Base-by-base conservation (phyloP, 2,797 vertebrate species). In the Merluccius polli region DNA sequence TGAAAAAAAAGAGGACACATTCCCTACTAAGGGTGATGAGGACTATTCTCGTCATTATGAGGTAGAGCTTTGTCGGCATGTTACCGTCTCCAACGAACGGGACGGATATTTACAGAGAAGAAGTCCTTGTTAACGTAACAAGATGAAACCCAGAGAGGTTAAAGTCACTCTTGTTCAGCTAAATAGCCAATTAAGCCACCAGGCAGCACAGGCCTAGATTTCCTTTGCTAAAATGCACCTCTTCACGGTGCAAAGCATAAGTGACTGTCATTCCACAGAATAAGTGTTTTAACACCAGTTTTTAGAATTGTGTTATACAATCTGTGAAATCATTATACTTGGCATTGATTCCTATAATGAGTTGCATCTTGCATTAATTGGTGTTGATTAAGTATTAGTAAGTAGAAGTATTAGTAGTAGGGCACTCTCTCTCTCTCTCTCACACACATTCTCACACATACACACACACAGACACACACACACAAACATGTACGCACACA, bases 191-290 rank as follows among this genome's bases (percentile, higher is more conserved):
- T 87, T 81, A 88, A 71, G 52, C 65, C 74, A 75, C 76, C 27
- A 1, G 13, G 63, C 63, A 16, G 63, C 63, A 44, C 78, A 72
- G 32, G 71, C 70, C 44, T 77, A 48, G 80, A 81, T 77, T 78
- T 33, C 32, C 63, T 52, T 79, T 79, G 85, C 87, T 87, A 85
- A 86, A 88, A 83, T 84, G 65, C 24, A 87, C 81, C 78, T 79
- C 74, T 81, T 82, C 73, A 71, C 36, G 79, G 67, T 79, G 75
- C 73, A 79, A 68, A 32, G 70, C 82, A n/a, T 33, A 24, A 72
- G 33, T 21, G 59, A 65, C 2, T 4, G 16, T 6, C 21, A 27
- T 24, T n/a, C 59, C 59, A 1, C 41, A 2, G 41, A 52, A 69
- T 31, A 32, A 6, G 30, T 32, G 67, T 30, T 11, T 63, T 63